These are phyloP conservation scores for Tribolium castaneum DNA, from an alignment of 1,140 invertebrate species.

Conservation along the genomic window DNA sequence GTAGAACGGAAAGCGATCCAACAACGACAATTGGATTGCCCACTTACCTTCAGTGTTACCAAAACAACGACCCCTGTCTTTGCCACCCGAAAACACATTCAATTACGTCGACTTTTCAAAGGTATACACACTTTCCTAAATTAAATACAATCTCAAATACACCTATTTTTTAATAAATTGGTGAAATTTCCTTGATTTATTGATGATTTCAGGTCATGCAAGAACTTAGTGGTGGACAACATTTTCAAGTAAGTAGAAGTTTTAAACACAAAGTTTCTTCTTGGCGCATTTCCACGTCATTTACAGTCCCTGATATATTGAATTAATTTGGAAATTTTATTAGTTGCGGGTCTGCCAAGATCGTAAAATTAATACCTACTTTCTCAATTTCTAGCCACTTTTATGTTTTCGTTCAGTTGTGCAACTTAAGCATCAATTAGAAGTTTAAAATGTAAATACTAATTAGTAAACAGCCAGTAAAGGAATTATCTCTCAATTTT, in stretches of 20 bases:
- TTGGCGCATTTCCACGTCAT: too few species aligned
- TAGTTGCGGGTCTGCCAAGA: too few species aligned
- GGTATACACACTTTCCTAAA: slow-evolving; percentile 35
- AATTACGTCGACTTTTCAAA: slow-evolving; percentile 38
- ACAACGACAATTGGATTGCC: slow-evolving; percentile 53
- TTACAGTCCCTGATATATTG: too few species aligned
- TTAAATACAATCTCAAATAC: neutral
- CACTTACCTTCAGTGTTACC: slow-evolving; percentile 51
- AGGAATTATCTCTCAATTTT: too few species aligned
- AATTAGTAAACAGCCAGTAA: too few species aligned
- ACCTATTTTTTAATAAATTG: slow-evolving; percentile 18
- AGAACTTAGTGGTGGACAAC: slow-evolving; percentile 40
- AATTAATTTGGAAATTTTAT: too few species aligned
- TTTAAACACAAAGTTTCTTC: neutral
- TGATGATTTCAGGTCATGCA: slow-evolving; percentile 46
- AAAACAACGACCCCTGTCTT: slow-evolving; percentile 50
- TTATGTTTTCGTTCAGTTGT: too few species aligned
- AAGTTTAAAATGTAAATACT: too few species aligned
- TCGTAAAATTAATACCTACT: too few species aligned
- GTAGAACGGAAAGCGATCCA: slow-evolving; percentile 25
- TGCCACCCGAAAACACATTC: slow-evolving; percentile 44
- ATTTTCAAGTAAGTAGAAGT: slow-evolving; percentile 44
- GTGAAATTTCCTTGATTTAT: neutral
- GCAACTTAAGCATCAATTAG: too few species aligned
- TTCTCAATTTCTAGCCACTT: too few species aligned